These are phyloP conservation scores for Berghia stephanieae DNA, from an alignment of 1,140 invertebrate species.

Conservation along the genomic window DNA sequence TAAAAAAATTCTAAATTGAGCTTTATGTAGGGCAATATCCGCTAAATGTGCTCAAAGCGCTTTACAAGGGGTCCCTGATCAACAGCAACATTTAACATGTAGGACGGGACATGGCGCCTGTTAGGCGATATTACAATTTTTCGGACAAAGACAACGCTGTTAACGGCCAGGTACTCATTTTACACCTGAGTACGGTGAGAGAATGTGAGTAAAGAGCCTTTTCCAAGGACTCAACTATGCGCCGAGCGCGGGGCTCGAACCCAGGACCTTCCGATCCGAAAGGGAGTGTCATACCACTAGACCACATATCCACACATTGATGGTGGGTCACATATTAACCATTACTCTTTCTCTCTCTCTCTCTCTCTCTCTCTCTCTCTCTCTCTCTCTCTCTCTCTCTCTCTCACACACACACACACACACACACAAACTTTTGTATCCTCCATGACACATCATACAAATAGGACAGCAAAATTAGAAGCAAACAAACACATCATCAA, in stretches of 20 bases:
- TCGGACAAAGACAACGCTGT: not conserved
- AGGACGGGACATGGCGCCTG: too few species aligned
- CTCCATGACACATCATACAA: too few species aligned
- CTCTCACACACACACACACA: not conserved
- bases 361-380: conserved; percentile 20
- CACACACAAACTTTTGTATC: not conserved
- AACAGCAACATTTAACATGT: too few species aligned
- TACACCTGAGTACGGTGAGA: not conserved
- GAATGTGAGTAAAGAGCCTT: not conserved
- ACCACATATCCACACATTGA: not conserved
- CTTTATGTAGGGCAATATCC: too few species aligned
- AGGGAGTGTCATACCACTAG: too few species aligned
- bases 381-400: conserved; percentile 1
- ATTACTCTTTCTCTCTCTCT: conserved; percentile 13
- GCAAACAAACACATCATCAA: too few species aligned
- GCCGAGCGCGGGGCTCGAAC: not conserved
- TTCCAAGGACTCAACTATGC: not conserved
- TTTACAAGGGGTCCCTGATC: too few species aligned
- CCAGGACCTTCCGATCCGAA: not conserved
- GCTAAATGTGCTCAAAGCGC: too few species aligned
- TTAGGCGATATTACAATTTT: too few species aligned
- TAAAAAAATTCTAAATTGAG: too few species aligned
- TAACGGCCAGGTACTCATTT: not conserved
- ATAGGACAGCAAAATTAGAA: too few species aligned
- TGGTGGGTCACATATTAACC: not conserved